phyloP scores from a whole-genome alignment of 2,797 vertebrate genomes.

The Gambelia wislizenii region DNA sequence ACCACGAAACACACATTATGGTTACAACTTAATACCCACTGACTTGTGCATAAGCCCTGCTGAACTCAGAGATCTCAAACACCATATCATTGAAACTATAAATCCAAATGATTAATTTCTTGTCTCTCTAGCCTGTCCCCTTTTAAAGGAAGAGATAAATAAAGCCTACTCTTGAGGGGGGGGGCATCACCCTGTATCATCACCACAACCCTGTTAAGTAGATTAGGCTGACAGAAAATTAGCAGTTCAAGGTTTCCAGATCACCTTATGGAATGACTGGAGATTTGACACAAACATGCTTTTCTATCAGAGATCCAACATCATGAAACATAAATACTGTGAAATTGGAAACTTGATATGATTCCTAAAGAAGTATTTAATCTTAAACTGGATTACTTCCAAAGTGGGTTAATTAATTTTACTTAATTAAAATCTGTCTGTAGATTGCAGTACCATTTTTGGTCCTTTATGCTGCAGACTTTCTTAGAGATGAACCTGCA shows the following conservation, averaged over 20 bases:
- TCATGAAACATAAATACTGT: too few species aligned
- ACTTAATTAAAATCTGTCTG: background rate
- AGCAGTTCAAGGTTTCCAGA: background rate
- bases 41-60: background rate
- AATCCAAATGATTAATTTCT: background rate
- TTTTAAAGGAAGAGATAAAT: background rate
- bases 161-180: background rate
- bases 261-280: background rate
- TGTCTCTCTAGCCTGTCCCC: background rate
- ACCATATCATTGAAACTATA: background rate
- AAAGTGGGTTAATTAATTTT: background rate
- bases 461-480: too few species aligned
- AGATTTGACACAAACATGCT: background rate
- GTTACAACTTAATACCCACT: background rate
- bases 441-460: background rate
- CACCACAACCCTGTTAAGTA: too few species aligned
- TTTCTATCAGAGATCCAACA: background rate
- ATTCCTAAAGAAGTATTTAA: too few species aligned
- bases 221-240: background rate
- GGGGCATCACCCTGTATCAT: background rate
- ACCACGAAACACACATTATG: background rate
- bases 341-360: too few species aligned
- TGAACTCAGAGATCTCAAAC: background rate
- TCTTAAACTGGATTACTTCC: background rate
- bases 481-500: too few species aligned